These are phyloP conservation scores for Protobothrops flavoviridis DNA, from an alignment of 2,113 vertebrate species.

Conservation along the genomic window DNA sequence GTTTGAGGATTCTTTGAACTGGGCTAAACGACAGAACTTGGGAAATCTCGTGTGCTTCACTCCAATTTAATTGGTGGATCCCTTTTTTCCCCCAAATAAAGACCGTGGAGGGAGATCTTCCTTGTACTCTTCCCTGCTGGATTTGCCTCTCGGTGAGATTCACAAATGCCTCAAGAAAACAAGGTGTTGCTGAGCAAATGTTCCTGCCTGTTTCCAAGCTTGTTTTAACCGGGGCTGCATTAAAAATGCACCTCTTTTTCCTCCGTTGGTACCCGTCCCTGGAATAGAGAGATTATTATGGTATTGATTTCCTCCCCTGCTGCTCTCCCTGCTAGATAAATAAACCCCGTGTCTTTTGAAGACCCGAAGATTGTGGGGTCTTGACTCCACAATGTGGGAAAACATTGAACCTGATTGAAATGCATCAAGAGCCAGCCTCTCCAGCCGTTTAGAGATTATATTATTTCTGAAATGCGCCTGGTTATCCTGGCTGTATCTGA, in stretches of 20 bases:
- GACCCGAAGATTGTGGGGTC: neutral
- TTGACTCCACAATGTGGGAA: neutral
- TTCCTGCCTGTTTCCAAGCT: neutral
- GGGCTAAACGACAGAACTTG: neutral
- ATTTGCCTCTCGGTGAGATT: neutral
- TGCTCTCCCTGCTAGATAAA: neutral
- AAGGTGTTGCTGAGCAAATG: neutral
- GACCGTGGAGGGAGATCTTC: neutral
- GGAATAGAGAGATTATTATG: neutral
- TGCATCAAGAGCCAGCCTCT: neutral
- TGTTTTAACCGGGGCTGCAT: neutral
- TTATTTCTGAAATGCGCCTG: constrained; percentile 16
- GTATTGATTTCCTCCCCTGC: neutral
- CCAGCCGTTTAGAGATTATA: neutral
- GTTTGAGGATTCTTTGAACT: neutral
- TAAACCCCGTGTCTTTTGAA: neutral
- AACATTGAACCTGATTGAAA: neutral
- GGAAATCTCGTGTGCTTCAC: neutral
- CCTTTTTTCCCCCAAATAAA: neutral
- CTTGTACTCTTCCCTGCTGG: neutral
- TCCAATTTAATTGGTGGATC: neutral
- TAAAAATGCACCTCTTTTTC: neutral
- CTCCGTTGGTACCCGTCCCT: neutral
- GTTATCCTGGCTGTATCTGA: neutral
- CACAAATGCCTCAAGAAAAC: neutral